Conservation (phyloP, 2,888 invertebrate genomes). For the Lacanobia wlatinum region DNA sequence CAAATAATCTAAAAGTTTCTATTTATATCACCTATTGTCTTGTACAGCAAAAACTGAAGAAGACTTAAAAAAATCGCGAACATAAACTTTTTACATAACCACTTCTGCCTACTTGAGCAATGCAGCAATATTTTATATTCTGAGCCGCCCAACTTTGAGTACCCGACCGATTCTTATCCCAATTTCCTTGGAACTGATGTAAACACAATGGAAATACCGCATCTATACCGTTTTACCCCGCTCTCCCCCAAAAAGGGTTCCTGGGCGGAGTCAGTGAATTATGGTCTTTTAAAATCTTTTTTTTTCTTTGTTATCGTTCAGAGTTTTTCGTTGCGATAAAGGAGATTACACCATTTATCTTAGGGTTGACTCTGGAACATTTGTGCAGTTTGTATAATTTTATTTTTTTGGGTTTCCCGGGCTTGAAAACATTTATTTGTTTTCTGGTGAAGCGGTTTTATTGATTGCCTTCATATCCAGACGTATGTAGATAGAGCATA, state of each 20-base stretch:
- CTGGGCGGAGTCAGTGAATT: constrained; percentile 78
- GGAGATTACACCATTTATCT: constrained; percentile 86
- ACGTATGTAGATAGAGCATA: constrained; percentile 37
- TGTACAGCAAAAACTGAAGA: background rate
- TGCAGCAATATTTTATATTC: constrained; percentile 60
- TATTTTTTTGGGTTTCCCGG: constrained; percentile 59
- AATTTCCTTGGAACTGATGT: constrained; percentile 65
- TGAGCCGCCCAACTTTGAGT: constrained; percentile 55
- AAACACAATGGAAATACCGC: constrained; percentile 70
- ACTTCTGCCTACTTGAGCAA: constrained; percentile 23
- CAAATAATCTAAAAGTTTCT: background rate
- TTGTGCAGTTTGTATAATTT: constrained; percentile 75
- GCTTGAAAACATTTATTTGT: constrained; percentile 46
- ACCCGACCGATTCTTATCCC: constrained; percentile 60
- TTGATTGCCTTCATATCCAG: constrained; percentile 56
- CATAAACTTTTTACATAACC: constrained; percentile 15
- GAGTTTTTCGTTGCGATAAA: constrained; percentile 85
- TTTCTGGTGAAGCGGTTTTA: constrained; percentile 34
- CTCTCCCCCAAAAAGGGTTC: constrained; percentile 76
- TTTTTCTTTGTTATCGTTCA: constrained; percentile 82
- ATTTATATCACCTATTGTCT: background rate
- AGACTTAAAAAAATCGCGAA: constrained; percentile 6
- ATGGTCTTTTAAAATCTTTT: constrained; percentile 87
- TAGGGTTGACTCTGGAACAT: constrained; percentile 74
- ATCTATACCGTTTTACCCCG: constrained; percentile 68